phyloP scores from a whole-genome alignment of 1,140 invertebrate genomes.

The Dinoponera quadriceps region DNA sequence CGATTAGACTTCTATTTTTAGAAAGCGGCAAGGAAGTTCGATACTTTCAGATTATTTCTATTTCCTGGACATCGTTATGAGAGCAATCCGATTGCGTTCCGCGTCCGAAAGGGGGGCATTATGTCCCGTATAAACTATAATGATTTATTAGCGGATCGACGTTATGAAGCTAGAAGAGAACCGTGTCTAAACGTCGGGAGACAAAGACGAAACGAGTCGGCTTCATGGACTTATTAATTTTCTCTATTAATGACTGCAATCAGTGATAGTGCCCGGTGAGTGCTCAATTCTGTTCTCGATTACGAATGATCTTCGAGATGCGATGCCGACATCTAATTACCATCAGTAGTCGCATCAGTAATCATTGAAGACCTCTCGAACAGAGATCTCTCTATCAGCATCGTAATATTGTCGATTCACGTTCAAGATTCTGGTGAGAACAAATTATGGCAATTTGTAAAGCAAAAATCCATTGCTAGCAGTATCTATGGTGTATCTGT shows the following conservation, averaged over 20 bases:
- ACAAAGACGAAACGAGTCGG: slow-evolving; percentile 70
- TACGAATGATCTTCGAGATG: slow-evolving; percentile 70
- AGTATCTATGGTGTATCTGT: not conserved
- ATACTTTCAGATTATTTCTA: slow-evolving; percentile 36
- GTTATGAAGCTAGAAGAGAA: slow-evolving; percentile 51
- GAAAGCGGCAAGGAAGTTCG: slow-evolving; percentile 42
- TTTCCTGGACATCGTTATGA: slow-evolving; percentile 41
- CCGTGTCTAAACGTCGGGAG: slow-evolving; percentile 56
- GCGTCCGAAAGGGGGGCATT: slow-evolving; percentile 45
- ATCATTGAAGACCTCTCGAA: slow-evolving; percentile 63
- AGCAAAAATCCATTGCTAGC: slow-evolving; percentile 11
- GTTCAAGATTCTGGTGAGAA: slow-evolving; percentile 33
- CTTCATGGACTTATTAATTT: slow-evolving; percentile 71
- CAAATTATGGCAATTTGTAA: slow-evolving; percentile 24
- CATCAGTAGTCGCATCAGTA: slow-evolving; percentile 61
- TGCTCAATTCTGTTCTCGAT: slow-evolving; percentile 73
- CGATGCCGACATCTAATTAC: slow-evolving; percentile 67
- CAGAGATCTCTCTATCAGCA: slow-evolving; percentile 69
- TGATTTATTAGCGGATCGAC: slow-evolving; percentile 73
- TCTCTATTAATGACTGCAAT: slow-evolving; percentile 76
- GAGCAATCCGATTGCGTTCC: slow-evolving; percentile 53
- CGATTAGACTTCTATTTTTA: slow-evolving; percentile 18
- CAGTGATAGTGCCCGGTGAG: slow-evolving; percentile 64
- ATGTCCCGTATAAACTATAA: slow-evolving; percentile 54
- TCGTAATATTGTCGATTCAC: slow-evolving; percentile 60